Base-by-base conservation (phyloP, 2,113 vertebrate genomes). In the Engraulis encrasicolus region DNA sequence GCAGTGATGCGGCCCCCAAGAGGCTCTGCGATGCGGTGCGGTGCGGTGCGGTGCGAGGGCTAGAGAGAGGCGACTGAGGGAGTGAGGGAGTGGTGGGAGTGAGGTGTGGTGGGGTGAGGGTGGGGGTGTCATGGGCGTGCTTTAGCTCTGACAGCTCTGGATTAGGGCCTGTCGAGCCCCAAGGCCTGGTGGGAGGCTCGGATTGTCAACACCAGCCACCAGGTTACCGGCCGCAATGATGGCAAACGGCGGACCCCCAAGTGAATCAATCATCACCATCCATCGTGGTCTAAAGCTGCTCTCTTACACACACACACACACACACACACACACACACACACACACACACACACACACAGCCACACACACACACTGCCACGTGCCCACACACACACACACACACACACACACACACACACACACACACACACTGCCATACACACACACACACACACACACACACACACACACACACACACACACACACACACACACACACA, bases 51-150 rank as follows among this genome's bases (percentile, higher is more conserved):
- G 37, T 78, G 19, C 2, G 50, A n/a, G 40, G 52, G 61, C 82
- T 81, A 11, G 50, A 54, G 74, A n/a, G 58, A n/a, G n/a, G n/a
- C 86, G 83, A 80, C 12, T 31, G 77, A 36, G 80, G 79, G 82
- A 85, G 34, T 31, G 58, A 6, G 6, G 23, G 23, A 27, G 58
- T 5, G 40, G 40, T 9, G 40, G n/a, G n/a, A n/a, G n/a, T n/a
- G n/a, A n/a, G n/a, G n/a, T n/a, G n/a, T n/a, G n/a, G n/a, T n/a
- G n/a, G 40, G 40, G 40, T 45, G n/a, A n/a, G n/a, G 40, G 3
- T 45, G 9, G 74, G 36, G 58, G 87, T 85, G 81, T 15, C 31
- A 78, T 38, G 80, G 79, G 82, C 85, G 34, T 31, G 58, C 23
- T 27, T 66, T 66, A 27, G 58, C 58, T 27, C n/a, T 66, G 58